phyloP scores from a whole-genome alignment of 2,113 vertebrate genomes.

The Oreotrochilus melanogaster region DNA sequence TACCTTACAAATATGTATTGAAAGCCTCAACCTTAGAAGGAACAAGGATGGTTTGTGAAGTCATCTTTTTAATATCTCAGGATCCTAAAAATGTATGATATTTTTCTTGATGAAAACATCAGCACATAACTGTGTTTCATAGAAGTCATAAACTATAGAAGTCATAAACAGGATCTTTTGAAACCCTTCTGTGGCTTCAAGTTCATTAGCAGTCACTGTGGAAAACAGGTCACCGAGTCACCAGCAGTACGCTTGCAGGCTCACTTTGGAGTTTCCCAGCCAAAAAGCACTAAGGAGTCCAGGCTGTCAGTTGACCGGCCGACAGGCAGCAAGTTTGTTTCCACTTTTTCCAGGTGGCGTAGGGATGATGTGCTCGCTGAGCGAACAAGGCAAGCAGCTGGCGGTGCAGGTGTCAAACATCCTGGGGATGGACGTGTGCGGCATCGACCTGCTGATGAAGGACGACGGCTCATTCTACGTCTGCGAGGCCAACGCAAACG shows the following conservation, averaged over 20 bases:
- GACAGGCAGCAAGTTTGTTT: not conserved
- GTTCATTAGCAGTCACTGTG: not conserved
- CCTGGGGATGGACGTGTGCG: constrained; percentile 85
- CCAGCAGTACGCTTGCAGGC: not conserved
- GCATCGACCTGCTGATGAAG: constrained; percentile 86
- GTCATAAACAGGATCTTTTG: not conserved
- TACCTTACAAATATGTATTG: not conserved
- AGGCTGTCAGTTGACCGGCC: not conserved
- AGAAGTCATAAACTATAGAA: not conserved
- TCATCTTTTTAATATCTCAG: not conserved
- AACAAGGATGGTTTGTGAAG: not conserved
- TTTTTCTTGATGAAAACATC: not conserved
- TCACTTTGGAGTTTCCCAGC: not conserved
- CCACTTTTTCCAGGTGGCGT: constrained; percentile 77
- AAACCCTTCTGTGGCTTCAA: not conserved
- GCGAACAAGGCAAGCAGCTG: constrained; percentile 84
- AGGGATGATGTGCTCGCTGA: constrained; percentile 85
- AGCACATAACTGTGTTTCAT: not conserved
- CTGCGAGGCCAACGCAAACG: constrained; percentile 86
- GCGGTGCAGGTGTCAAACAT: constrained; percentile 86
- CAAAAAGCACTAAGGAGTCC: not conserved
- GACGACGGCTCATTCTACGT: constrained; percentile 85
- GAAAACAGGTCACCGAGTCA: not conserved
- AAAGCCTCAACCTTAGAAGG: not conserved
- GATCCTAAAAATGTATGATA: not conserved